Evolutionary conservation across 37 sponge, comb jelly and placozoan genomes (phyloP).

Genomic region (Halisarca cf. caerulea): DNA sequence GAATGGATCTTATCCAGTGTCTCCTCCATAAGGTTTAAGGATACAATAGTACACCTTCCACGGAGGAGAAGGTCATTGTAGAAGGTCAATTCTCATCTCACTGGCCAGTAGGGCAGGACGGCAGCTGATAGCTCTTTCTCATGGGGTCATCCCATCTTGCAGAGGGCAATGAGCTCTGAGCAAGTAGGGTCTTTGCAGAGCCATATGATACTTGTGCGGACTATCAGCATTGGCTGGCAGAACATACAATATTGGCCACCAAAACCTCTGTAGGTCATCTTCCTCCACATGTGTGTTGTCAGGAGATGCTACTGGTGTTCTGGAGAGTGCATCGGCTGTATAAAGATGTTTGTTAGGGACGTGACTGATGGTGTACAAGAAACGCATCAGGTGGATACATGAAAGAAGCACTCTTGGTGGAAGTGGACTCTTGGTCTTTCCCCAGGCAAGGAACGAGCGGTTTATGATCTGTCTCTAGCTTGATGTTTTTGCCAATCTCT

Average conservation of each 20-base stretch:
- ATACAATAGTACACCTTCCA: slow-evolving; percentile 10
- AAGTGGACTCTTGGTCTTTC: neutral
- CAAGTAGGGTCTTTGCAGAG: neutral
- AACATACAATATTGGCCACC: neutral
- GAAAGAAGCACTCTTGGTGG: neutral
- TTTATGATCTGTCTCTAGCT: no score
- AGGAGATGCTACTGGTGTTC: neutral
- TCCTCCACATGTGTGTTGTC: no score
- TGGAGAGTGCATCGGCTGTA: neutral
- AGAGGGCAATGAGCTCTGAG: neutral
- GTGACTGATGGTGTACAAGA: no score
- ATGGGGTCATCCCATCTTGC: neutral
- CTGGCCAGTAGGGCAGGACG: neutral
- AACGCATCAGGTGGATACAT: neutral
- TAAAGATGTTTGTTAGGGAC: no score
- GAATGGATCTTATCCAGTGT: neutral
- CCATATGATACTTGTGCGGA: neutral
- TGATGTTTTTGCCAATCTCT: no score
- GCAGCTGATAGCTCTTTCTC: neutral
- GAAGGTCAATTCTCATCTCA: slow-evolving; percentile 12
- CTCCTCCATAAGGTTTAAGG: neutral
- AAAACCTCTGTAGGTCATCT: neutral
- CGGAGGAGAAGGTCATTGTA: slow-evolving; percentile 6
- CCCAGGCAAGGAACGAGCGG: no score
- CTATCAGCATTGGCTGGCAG: neutral